Evolutionary conservation across 2,797 vertebrate genomes (phyloP), one percentile per base, ranked within the genome.

Genomic region (Novumbra hubbsi): DNA sequence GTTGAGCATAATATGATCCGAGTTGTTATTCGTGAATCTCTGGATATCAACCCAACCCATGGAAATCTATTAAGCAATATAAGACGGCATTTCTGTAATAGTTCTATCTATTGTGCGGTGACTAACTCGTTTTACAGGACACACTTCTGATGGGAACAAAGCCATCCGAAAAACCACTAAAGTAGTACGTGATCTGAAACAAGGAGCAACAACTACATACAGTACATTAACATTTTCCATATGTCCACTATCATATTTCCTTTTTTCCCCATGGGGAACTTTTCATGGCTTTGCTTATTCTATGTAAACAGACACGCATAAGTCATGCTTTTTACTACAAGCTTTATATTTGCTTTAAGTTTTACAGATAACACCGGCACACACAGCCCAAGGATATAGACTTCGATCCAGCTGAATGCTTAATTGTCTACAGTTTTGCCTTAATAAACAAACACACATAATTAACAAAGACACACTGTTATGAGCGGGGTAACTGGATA

Each of bases 91-190:
- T 49, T 16, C 45, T 15, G 66, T n/a, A 69, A 50, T 60, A 12
- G 63, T 70, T 76, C 17, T 70, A 34, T 7, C 15, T 14, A 11
- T 70, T 27, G 0, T 67, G 34, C 30, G 16, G 71, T 17, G 32
- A 71, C 57, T 77, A 85, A 86, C 76, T 21, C 68, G 76, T 79
- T 82, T 72, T 19, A 77, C 72, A 72, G 49, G 71, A 30, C 2
- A 15, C 15, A 8, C 71, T 0, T 5, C 28, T 5, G 78, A 71
- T 19, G 4, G 49, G 2, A 5, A 52, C 28, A 55, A 17, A 67
- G 32, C n/a, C 7, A 49, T 28, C 24, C 24, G 9, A 2, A 12
- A 49, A 69, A 49, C 21, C n/a, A 34, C 21, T 49, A 70, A 24
- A n/a, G n/a, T n/a, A n/a, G 65, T 60, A 24, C 1, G 64, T 14